Conservation (phyloP, 1,140 invertebrate species). For the Steinernema feltiae region DNA sequence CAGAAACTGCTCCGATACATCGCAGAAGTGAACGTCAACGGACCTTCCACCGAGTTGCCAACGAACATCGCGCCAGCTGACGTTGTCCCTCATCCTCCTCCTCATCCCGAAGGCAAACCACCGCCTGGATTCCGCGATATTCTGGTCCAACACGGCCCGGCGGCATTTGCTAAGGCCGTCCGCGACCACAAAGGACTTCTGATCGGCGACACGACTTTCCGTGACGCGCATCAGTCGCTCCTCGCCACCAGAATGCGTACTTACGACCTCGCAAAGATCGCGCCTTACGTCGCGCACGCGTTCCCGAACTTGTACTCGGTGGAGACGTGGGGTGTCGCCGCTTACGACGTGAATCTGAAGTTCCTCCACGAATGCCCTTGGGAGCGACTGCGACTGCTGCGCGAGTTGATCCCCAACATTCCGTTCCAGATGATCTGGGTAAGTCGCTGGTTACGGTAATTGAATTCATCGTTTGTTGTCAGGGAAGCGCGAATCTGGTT, state of each 20-base stretch:
- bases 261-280: conserved; percentile 82
- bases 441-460: too few relatives aligned
- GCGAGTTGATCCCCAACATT: conserved; percentile 87
- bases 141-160: conserved; percentile 77
- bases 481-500: conserved; percentile 91
- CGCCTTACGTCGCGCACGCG: conserved; percentile 86
- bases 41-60: conserved; percentile 83
- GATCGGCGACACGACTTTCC: conserved; percentile 92
- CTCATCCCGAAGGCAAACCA: not conserved
- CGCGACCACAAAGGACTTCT: conserved; percentile 77
- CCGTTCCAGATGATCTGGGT: conserved; percentile 99
- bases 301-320: conserved; percentile 76
- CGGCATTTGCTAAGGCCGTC: conserved; percentile 89
- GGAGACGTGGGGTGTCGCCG: conserved; percentile 95
- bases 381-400: conserved; percentile 84
- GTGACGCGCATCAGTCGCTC: conserved; percentile 95
- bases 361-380: conserved; percentile 98
- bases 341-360: conserved; percentile 90
- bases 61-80: conserved; percentile 77
- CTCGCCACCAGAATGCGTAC: conserved; percentile 89
- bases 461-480: too few relatives aligned
- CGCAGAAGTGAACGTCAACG: conserved; percentile 87
- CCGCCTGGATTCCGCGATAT: conserved; percentile 73
- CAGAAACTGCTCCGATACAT: conserved; percentile 91
- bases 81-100: conserved; percentile 63